Base-by-base conservation (phyloP, 2,888 invertebrate genomes). In the Drosophila macrospina region DNA sequence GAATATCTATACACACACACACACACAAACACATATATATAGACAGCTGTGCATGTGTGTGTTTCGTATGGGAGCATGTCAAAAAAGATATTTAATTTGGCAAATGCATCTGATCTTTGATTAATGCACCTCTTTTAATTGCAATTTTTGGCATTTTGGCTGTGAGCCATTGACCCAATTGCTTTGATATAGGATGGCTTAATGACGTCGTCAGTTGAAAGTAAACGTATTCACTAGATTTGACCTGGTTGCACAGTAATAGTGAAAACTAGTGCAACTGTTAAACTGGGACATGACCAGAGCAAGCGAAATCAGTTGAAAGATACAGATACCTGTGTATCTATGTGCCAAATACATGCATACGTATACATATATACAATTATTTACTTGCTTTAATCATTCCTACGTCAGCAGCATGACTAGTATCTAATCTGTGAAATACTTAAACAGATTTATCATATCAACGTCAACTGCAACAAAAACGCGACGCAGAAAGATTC, bases 371-470 rank as follows among this genome's bases (percentile, higher is more conserved):
- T n/a, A 15, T 10, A 16, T 20, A 30, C 30, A 42, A 32, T 24
- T 55, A 47, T 62, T 69, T 69, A 47, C 48, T 52, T 59, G 39
- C 11, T 39, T 54, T 57, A 66, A 56, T 54, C 44, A 52, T 66
- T 66, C 61, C 20, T 37, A 52, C 64, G 72, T 71, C 72, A 73
- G 55, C 69, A 34, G 26, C 36, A 39, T 32, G 30, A 28, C 54
- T 69, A 63, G 66, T 88, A 89, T 89, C 89, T 89, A 82, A 89
- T 89, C 85, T 87, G 32, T 36, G 32, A 67, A 74, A 71, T 69
- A 70, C 69, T 73, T 63, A 74, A 78, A 74, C 73, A 81, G 57
- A 85, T 87, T 85, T 88, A 74, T 88, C 74, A 75, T 71, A 87
- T 78, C 80, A 66, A 78, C 51, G 73, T 72, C 73, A 66, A 59